phyloP scores from a whole-genome alignment of 2,888 invertebrate species.

The Sinodicranocentrus sp. region DNA sequence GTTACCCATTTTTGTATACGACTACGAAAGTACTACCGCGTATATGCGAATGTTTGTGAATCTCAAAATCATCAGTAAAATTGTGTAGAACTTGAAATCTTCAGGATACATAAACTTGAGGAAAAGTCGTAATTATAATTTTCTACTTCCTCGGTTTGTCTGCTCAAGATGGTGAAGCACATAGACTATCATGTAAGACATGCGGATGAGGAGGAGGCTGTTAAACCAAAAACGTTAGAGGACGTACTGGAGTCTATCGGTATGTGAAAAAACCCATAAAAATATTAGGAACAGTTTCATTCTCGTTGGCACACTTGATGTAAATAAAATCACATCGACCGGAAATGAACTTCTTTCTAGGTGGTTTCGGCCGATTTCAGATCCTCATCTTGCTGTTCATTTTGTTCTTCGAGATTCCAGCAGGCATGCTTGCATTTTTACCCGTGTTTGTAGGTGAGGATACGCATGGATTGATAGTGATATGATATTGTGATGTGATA shows the following conservation, averaged over 20 bases:
- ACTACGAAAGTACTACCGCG: too few species aligned
- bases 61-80: too few species aligned
- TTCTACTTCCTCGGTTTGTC: too few species aligned
- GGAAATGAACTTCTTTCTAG: conserved; percentile 33
- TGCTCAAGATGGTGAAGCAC: conserved; percentile 60
- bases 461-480: neutral
- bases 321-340: neutral
- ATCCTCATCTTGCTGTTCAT: conserved; percentile 67
- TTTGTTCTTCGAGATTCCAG: conserved; percentile 71
- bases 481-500: too few species aligned
- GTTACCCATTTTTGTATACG: too few species aligned
- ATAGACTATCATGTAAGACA: conserved; percentile 46
- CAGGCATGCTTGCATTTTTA: conserved; percentile 70
- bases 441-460: conserved; percentile 69
- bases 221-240: conserved; percentile 68
- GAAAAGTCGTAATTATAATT: too few species aligned
- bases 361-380: conserved; percentile 72
- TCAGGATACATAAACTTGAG: too few species aligned
- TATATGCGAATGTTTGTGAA: too few species aligned
- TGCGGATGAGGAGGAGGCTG: conserved; percentile 30
- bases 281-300: too few species aligned
- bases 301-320: neutral
- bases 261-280: too few species aligned
- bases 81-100: too few species aligned
- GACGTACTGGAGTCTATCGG: conserved; percentile 69